phyloP scores from a whole-genome alignment of 2,797 vertebrate genomes.

The Molothrus aeneus region DNA sequence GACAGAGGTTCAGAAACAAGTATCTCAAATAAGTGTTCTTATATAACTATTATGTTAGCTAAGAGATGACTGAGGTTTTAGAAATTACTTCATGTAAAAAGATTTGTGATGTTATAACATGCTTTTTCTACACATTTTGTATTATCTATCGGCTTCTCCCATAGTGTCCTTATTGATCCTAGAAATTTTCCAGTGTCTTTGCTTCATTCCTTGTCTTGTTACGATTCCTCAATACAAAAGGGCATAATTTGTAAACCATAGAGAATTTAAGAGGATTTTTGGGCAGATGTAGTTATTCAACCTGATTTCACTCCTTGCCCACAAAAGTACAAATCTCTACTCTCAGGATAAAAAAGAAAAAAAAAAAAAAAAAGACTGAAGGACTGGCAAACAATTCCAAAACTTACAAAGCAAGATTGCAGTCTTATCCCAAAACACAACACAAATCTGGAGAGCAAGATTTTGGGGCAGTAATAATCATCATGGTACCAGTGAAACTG shows the following conservation, averaged over 20 bases:
- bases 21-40: not conserved
- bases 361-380: not conserved
- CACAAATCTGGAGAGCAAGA: not conserved
- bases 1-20: not conserved
- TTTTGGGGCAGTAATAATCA: not conserved
- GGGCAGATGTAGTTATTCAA: not conserved
- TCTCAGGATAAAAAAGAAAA: rapidly evolving
- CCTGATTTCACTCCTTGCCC: not conserved
- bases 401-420: not conserved
- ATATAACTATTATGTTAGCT: not conserved
- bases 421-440: not conserved
- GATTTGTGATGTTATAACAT: not conserved
- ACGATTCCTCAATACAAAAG: not conserved
- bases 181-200: not conserved
- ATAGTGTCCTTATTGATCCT: not conserved
- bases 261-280: not conserved
- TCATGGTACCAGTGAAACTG: not conserved
- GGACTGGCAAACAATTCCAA: not conserved
- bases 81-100: not conserved
- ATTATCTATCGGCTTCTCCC: not conserved
- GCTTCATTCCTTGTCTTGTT: not conserved
- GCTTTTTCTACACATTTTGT: not conserved
- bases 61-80: not conserved
- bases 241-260: not conserved
- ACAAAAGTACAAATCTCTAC: not conserved